These are phyloP conservation scores for Polyommatus iphigenia DNA, from an alignment of 2,888 invertebrate species.

Conservation along the genomic window DNA sequence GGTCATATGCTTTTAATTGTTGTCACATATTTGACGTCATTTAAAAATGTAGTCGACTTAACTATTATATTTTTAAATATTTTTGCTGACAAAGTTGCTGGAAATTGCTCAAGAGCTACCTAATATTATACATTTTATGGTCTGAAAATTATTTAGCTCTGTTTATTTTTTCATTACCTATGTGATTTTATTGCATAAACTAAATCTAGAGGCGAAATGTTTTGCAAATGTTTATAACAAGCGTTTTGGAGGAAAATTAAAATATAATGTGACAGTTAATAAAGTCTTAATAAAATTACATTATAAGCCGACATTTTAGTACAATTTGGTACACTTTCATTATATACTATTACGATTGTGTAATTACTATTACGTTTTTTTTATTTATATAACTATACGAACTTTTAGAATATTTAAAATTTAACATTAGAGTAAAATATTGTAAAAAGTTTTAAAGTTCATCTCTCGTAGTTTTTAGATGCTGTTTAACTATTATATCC, in stretches of 20 bases:
- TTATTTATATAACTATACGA: not conserved
- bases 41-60: too few species aligned
- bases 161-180: not conserved
- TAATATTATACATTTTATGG: not conserved
- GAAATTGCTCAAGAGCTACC: too few species aligned
- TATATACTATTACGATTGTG: too few species aligned
- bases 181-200: not conserved
- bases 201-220: not conserved
- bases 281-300: not conserved
- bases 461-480: constrained; percentile 48
- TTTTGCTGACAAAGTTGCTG: too few species aligned
- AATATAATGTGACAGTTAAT: not conserved
- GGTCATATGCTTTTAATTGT: too few species aligned
- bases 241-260: not conserved
- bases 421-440: not conserved
- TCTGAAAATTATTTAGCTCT: not conserved
- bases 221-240: not conserved
- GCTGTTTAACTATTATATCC: constrained; percentile 58
- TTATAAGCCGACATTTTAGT: not conserved
- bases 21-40: too few species aligned
- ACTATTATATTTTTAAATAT: too few species aligned
- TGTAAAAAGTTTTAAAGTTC: constrained; percentile 47
- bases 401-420: not conserved
- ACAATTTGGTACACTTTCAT: not conserved
- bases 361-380: too few species aligned